phyloP scores from a whole-genome alignment of 2,888 invertebrate genomes.

The Helicoverpa assulta region DNA sequence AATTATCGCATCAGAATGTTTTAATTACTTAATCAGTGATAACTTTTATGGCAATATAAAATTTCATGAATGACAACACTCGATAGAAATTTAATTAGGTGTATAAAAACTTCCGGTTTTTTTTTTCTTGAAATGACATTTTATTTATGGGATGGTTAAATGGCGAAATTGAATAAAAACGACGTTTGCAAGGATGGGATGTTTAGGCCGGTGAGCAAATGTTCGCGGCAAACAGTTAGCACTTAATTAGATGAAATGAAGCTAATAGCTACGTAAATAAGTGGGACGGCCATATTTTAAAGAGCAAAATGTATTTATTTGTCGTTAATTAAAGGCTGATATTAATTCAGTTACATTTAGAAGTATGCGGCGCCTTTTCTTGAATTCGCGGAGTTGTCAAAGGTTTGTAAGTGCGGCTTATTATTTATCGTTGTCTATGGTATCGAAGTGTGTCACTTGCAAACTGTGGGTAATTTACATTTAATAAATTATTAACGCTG shows the following conservation, averaged over 20 bases:
- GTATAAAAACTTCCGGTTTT: conserved; percentile 44
- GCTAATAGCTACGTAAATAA: conserved; percentile 45
- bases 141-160: conserved; percentile 17
- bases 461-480: conserved; percentile 40
- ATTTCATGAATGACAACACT: conserved; percentile 50
- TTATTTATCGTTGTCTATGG: conserved; percentile 49
- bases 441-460: conserved; percentile 39
- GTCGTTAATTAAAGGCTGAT: conserved; percentile 54
- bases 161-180: conserved; percentile 12
- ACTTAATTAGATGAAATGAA: conserved; percentile 53
- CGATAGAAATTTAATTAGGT: conserved; percentile 40
- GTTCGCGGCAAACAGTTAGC: conserved; percentile 14
- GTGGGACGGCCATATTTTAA: conserved; percentile 34
- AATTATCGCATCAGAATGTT: conserved; percentile 57
- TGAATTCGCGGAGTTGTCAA: conserved; percentile 12
- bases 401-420: conserved; percentile 11
- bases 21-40: conserved; percentile 67
- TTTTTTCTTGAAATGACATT: conserved; percentile 37
- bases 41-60: conserved; percentile 59
- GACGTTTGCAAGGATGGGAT: conserved; percentile 22
- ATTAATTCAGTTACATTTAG: conserved; percentile 40
- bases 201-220: conserved; percentile 5
- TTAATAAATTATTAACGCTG: conserved; percentile 26
- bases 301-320: conserved; percentile 44
- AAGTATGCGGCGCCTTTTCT: conserved; percentile 42